A percentile compares a stretch with the other conserved stretches of the same genome.
These are phyloP conservation scores for Drosophila seclusa DNA, from an alignment of 2,888 invertebrate species.

Conservation along the genomic window DNA sequence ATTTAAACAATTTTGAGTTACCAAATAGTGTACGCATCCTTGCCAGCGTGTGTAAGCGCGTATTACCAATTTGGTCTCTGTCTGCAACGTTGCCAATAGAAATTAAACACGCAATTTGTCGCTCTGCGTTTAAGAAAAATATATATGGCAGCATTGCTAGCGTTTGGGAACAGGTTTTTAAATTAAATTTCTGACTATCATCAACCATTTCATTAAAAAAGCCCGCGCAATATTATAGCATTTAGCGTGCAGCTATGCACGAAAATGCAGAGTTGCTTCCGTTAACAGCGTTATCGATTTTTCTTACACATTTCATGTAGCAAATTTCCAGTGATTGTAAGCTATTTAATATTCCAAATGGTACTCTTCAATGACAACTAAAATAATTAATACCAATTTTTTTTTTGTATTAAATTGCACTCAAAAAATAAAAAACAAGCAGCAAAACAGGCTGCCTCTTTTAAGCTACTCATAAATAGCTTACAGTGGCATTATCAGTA, in stretches of 20 bases:
- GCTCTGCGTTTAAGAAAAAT: neutral
- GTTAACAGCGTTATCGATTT: conserved; percentile 9
- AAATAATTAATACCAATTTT: neutral
- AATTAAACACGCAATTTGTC: neutral
- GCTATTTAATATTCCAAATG: neutral
- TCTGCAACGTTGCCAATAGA: neutral
- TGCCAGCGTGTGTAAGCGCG: neutral
- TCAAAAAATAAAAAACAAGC: neutral
- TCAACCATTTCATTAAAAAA: neutral
- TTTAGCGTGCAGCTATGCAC: neutral
- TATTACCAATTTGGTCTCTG: neutral
- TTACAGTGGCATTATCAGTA: neutral
- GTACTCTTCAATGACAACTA: neutral
- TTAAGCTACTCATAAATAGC: neutral
- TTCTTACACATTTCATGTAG: neutral
- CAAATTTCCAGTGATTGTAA: neutral
- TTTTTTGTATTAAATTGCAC: neutral
- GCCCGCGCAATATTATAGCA: conserved; percentile 11
- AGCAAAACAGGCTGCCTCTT: neutral
- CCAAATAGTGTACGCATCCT: neutral
- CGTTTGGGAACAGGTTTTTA: neutral
- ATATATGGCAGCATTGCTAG: neutral
- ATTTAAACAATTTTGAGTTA: neutral
- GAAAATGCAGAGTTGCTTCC: neutral
- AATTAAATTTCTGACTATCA: neutral